Conservation (phyloP, 1,140 invertebrate species). For the Ceratina calcarata region DNA sequence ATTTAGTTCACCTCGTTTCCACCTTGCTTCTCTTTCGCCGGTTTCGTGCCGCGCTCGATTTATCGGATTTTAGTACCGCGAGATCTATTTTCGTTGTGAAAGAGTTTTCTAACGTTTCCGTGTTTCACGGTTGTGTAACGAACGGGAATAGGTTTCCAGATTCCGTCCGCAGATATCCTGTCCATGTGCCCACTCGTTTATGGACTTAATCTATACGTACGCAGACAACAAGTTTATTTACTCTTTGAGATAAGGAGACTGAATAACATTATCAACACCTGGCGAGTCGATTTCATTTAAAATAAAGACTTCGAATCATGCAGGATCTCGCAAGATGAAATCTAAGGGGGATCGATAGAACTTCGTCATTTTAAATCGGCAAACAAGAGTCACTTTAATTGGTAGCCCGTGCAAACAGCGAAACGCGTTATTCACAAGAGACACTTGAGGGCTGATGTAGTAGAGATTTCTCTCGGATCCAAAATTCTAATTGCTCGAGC, state of each 20-base stretch:
- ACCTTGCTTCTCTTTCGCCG: neutral
- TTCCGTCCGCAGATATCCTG: neutral
- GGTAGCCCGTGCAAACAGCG: neutral
- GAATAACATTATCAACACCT: too few relatives aligned
- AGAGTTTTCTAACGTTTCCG: neutral
- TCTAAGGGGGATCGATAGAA: neutral
- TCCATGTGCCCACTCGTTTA: neutral
- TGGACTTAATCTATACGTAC: too few relatives aligned
- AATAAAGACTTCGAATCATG: too few relatives aligned
- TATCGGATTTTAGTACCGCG: neutral
- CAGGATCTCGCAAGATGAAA: too few relatives aligned
- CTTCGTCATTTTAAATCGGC: neutral
- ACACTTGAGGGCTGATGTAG: neutral
- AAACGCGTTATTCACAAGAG: neutral
- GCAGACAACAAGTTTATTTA: neutral
- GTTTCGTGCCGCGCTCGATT: neutral
- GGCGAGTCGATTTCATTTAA: too few relatives aligned
- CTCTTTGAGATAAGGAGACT: too few relatives aligned
- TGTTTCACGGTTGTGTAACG: neutral
- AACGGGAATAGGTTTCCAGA: neutral
- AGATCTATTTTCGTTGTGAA: neutral
- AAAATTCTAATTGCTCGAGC: neutral
- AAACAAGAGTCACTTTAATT: neutral
- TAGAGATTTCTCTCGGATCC: too few relatives aligned
- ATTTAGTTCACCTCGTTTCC: slow-evolving; percentile 16